These are phyloP conservation scores for Danaus chrysippus DNA, from an alignment of 2,888 invertebrate genomes.

Conservation along the genomic window DNA sequence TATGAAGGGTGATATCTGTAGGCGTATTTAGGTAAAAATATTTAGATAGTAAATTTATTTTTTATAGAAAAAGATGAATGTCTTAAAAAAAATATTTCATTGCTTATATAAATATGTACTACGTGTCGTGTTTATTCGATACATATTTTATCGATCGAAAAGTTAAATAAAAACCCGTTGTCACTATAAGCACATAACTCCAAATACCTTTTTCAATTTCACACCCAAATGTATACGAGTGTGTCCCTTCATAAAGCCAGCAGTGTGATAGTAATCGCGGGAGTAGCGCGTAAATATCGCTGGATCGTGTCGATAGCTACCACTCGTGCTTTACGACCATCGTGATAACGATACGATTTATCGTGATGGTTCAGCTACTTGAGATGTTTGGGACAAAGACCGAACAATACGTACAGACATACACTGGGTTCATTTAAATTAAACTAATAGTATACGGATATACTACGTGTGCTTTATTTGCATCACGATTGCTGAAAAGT, in stretches of 20 bases:
- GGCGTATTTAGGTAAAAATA: too few relatives aligned
- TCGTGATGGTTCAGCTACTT: conserved; percentile 52
- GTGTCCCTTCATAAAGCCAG: conserved; percentile 41
- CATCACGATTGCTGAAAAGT: too few relatives aligned
- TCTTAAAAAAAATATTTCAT: too few relatives aligned
- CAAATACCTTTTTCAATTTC: background rate
- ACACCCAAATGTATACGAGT: conserved; percentile 29
- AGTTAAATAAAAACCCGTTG: too few relatives aligned
- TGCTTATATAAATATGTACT: too few relatives aligned
- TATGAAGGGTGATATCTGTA: too few relatives aligned
- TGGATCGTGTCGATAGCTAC: conserved; percentile 51
- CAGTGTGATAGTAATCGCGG: conserved; percentile 66
- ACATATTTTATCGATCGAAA: too few relatives aligned
- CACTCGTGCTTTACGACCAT: conserved; percentile 59
- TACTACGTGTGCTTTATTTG: too few relatives aligned
- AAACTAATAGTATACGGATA: too few relatives aligned
- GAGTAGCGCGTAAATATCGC: conserved; percentile 51
- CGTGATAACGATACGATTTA: conserved; percentile 68
- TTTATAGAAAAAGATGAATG: too few relatives aligned
- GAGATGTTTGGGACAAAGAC: conserved; percentile 51
- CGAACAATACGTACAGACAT: conserved; percentile 3
- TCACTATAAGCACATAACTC: background rate
- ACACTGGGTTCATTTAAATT: background rate
- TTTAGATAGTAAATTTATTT: too few relatives aligned
- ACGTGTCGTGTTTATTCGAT: too few relatives aligned